Conservation (phyloP, 2,113 vertebrate species). For the Hemibagrus wyckioides region DNA sequence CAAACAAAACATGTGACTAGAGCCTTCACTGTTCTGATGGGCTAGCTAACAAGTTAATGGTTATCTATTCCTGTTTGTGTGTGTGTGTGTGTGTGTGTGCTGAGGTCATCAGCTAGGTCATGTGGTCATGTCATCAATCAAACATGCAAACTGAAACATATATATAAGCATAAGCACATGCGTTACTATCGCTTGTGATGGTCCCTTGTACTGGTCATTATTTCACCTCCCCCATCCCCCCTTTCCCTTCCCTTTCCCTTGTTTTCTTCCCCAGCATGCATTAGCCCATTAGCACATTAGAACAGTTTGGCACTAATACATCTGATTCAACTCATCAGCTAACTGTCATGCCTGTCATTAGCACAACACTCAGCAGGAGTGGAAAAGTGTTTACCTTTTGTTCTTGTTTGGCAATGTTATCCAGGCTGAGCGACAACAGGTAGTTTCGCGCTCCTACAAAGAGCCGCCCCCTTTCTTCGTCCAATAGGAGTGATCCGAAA, state of each 20-base stretch:
- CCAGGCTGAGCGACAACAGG: conserved; percentile 87
- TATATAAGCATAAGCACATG: neutral
- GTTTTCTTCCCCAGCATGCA: neutral
- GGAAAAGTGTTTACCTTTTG: conserved; percentile 79
- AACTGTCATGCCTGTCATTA: conserved; percentile 14
- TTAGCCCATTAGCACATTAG: neutral
- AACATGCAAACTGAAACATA: neutral
- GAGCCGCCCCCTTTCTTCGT: conserved; percentile 89
- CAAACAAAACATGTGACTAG: neutral
- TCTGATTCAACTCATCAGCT: neutral
- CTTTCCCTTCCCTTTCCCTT: neutral
- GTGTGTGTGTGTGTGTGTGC: neutral
- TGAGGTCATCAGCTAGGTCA: neutral
- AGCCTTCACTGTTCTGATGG: neutral
- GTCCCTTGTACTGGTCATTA: neutral
- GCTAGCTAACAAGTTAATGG: neutral
- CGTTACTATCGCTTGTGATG: neutral
- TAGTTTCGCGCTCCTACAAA: conserved; percentile 92
- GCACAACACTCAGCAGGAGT: neutral
- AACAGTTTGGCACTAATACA: neutral
- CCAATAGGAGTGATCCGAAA: conserved; percentile 87
- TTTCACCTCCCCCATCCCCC: neutral
- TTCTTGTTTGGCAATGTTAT: conserved; percentile 88
- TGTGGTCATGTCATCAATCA: neutral
- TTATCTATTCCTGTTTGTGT: no score